Percentiles rank a stretch among this genome's conserved stretches.
phyloP scores from a whole-genome alignment of 2,113 vertebrate genomes.

The Psittacus erithacus region DNA sequence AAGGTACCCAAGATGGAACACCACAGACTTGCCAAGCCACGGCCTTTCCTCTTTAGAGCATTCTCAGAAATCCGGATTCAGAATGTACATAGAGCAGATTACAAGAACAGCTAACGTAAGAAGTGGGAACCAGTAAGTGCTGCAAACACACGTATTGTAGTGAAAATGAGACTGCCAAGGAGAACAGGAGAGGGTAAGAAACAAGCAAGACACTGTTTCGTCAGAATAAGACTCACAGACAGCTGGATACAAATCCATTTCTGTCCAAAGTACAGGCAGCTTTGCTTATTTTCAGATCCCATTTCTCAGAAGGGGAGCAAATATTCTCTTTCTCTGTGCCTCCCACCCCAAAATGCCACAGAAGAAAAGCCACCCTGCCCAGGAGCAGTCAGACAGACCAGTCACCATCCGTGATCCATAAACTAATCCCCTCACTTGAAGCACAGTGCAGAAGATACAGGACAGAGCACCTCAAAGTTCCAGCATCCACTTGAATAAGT shows the following conservation, averaged over 20 bases:
- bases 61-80: neutral
- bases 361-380: neutral
- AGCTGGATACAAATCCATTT: neutral
- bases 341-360: neutral
- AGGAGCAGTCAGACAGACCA: neutral
- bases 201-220: neutral
- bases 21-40: neutral
- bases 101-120: neutral
- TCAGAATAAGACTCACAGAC: neutral
- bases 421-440: neutral
- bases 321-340: neutral
- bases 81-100: neutral
- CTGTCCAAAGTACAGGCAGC: neutral
- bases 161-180: neutral
- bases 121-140: neutral
- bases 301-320: neutral
- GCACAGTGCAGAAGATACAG: fast-evolving
- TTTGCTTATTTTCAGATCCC: neutral
- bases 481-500: neutral
- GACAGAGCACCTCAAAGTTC: neutral
- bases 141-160: fast-evolving
- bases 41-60: neutral
- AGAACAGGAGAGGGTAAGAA: neutral
- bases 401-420: neutral
- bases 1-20: neutral